These are phyloP conservation scores for Spinus pinus DNA, from an alignment of 2,797 vertebrate genomes.

Conservation along the genomic window DNA sequence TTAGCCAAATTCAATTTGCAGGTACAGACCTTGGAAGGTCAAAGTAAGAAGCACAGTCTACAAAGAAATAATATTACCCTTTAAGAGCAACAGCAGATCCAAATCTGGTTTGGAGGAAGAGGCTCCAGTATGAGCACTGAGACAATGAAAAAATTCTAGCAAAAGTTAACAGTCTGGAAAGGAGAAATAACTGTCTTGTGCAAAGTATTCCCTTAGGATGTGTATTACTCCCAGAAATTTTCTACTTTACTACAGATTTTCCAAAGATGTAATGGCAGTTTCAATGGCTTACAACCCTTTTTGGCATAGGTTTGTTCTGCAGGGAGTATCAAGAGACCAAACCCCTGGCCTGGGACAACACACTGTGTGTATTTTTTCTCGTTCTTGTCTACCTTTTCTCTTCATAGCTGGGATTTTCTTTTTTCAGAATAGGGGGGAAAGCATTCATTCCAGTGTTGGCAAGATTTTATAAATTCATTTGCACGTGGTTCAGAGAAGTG, in stretches of 20 bases:
- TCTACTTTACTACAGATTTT: not conserved
- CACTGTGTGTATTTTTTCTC: not conserved
- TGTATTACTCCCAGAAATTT: not conserved
- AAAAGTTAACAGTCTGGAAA: not conserved
- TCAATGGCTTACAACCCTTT: not conserved
- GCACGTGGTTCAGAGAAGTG: not conserved
- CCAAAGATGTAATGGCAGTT: not conserved
- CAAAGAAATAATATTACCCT: not conserved
- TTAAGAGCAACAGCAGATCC: not conserved
- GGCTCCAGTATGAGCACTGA: not conserved
- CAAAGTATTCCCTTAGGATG: not conserved
- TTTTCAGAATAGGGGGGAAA: not conserved
- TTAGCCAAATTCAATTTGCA: constrained; percentile 46
- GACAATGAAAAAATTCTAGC: not conserved
- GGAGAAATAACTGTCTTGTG: not conserved
- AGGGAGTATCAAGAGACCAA: not conserved
- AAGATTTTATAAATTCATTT: not conserved
- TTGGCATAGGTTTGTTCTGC: not conserved
- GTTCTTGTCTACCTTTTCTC: not conserved
- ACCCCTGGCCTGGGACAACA: not conserved
- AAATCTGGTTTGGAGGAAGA: not conserved
- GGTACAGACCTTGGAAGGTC: constrained; percentile 26
- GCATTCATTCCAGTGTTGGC: not conserved
- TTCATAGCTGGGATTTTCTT: not conserved
- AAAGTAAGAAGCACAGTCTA: not conserved